Base-by-base conservation (phyloP, 2,797 vertebrate genomes). In the Esox masquinongy region DNA sequence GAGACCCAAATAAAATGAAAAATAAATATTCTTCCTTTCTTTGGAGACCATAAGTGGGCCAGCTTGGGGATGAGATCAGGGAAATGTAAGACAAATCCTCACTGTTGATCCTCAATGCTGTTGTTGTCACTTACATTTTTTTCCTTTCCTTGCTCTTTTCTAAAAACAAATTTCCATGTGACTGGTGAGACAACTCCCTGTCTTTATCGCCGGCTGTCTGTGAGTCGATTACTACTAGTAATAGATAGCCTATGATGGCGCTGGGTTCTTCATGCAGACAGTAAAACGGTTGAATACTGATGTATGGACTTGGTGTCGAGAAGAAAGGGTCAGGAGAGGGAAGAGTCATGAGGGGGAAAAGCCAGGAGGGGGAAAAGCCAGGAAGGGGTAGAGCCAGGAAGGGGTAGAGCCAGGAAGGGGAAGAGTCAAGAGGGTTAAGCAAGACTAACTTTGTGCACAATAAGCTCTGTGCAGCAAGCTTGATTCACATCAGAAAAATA, bases 31-130 rank as follows among this genome's bases (percentile, higher is more conserved):
- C 83, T 83, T 79, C 77, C 50, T 68, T 76, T 73, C 73, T 81
- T 70, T 7, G 15, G 71, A 76, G 78, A 76, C 73, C 79, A 86
- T 77, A 81, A 85, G 1, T 73, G 72, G 70, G 75, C 76, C 5
- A 56, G 56, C 80, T 80, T 4, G 3, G 76, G 80, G 79, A 88
- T 72, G 72, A 79, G 82, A 83, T 86, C 75, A 84, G 82, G 83
- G 74, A 88, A 90, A 84, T 86, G 85, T 89, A 85, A 90, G 87
- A 90, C 87, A 87, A 89, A 91, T 90, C 85, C 85, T 1, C 76
- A 47, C 63, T 1, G 63, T 83, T 79, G 79, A 89, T 83, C 83
- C 73, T 79, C 81, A 80, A 83, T 90, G 88, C 84, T 86, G 81
- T 66, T 14, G 77, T 85, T 88, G 88, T 90, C 85, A 89, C 85